These are phyloP conservation scores for Megaceryle alcyon DNA, from an alignment of 2,797 vertebrate species.

Conservation along the genomic window DNA sequence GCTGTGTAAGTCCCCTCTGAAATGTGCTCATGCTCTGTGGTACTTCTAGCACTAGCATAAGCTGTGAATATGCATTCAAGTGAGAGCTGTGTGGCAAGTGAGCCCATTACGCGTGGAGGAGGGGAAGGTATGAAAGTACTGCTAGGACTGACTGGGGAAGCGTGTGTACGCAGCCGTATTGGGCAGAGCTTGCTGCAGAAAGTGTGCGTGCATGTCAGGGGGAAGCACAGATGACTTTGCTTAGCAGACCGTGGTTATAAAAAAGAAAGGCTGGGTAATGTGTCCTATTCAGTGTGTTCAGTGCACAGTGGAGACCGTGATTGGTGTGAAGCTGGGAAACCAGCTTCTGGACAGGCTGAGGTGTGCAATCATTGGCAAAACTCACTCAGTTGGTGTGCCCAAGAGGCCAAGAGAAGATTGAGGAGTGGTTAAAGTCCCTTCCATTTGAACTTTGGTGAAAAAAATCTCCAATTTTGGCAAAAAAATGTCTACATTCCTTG, in stretches of 20 bases:
- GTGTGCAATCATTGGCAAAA: background rate
- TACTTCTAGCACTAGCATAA: background rate
- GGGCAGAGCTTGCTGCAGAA: background rate
- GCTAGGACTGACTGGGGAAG: background rate
- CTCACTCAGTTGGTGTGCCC: background rate
- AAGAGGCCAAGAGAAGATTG: background rate
- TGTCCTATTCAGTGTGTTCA: background rate
- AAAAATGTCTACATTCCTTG: background rate
- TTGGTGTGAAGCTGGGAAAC: background rate
- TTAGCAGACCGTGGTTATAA: background rate
- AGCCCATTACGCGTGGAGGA: background rate
- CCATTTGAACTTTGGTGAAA: background rate
- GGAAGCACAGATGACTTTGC: background rate
- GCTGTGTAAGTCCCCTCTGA: background rate
- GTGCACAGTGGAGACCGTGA: background rate
- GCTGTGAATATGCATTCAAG: constrained; percentile 5
- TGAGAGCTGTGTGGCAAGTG: background rate
- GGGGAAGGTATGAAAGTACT: background rate
- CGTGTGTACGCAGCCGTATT: background rate
- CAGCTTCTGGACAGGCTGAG: background rate
- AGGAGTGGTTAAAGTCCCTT: background rate
- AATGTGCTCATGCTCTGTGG: background rate
- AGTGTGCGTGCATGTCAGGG: fast-evolving
- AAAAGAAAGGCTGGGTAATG: background rate
- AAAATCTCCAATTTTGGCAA: background rate